Evolutionary conservation across 2,888 invertebrate species (phyloP).

Genomic region (Nymphalis polychloros): DNA sequence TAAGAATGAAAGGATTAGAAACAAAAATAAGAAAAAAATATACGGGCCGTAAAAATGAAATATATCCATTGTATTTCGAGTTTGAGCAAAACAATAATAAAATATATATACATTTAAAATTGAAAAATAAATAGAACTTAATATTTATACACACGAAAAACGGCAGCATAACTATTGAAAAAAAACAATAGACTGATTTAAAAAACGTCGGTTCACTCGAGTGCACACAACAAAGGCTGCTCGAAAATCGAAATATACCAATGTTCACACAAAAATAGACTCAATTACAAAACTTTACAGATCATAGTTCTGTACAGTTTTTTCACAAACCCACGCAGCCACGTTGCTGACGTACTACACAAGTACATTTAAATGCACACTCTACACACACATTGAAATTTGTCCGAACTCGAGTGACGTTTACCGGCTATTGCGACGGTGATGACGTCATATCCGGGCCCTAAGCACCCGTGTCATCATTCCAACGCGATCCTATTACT

Average conservation of each 20-base stretch:
- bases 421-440: constrained; percentile 43
- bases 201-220: constrained; percentile 33
- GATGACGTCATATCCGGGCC: constrained; percentile 61
- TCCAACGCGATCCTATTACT: constrained; percentile 43
- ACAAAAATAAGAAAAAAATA: not conserved
- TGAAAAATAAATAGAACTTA: no score
- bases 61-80: not conserved
- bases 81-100: not conserved
- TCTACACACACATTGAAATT: constrained; percentile 12
- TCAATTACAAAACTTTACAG: not conserved
- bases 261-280: constrained; percentile 13
- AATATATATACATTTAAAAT: not conserved
- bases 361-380: constrained; percentile 21
- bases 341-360: constrained; percentile 3
- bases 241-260: constrained; percentile 26
- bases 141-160: not conserved
- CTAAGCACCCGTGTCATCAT: constrained; percentile 40
- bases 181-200: constrained; percentile 33
- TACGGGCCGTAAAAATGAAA: not conserved
- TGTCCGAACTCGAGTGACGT: constrained; percentile 24
- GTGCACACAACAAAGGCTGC: constrained; percentile 29
- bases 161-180: constrained; percentile 21
- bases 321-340: not conserved
- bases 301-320: not conserved
- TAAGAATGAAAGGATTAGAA: constrained; percentile 10